Evolutionary conservation across 2,888 invertebrate species (phyloP).

Genomic region (Theretra japonica): DNA sequence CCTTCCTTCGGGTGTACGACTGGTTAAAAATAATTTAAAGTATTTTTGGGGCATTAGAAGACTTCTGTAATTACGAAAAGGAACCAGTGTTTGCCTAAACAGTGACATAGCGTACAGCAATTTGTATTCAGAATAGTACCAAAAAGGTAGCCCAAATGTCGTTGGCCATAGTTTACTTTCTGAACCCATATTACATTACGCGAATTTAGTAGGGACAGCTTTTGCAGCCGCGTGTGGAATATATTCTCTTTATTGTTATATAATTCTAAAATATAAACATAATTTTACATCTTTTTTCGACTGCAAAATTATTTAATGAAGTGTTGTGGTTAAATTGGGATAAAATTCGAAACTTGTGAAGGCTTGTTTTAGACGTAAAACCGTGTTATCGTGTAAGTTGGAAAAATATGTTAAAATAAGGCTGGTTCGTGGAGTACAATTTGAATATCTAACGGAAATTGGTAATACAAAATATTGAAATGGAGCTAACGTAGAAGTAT

Average conservation of each 20-base stretch:
- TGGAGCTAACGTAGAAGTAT: no score
- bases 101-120: neutral
- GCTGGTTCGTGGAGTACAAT: neutral
- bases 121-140: slow-evolving; percentile 20
- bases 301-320: no score
- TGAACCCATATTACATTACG: slow-evolving; percentile 8
- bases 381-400: no score
- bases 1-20: neutral
- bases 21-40: neutral
- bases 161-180: slow-evolving; percentile 10
- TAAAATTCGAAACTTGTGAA: no score
- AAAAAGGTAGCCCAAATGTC: slow-evolving; percentile 11
- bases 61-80: neutral
- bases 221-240: neutral
- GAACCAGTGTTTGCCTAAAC: neutral
- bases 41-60: neutral
- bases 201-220: slow-evolving; percentile 31
- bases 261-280: neutral
- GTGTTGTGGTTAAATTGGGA: no score
- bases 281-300: no score
- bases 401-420: no score
- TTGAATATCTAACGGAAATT: neutral
- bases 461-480: no score
- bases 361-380: no score
- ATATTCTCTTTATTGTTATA: slow-evolving; percentile 4